Percentiles rank a stretch among this genome's conserved stretches.
These are phyloP conservation scores for Tauraco erythrolophus DNA, from an alignment of 2,113 vertebrate species.

Conservation along the genomic window DNA sequence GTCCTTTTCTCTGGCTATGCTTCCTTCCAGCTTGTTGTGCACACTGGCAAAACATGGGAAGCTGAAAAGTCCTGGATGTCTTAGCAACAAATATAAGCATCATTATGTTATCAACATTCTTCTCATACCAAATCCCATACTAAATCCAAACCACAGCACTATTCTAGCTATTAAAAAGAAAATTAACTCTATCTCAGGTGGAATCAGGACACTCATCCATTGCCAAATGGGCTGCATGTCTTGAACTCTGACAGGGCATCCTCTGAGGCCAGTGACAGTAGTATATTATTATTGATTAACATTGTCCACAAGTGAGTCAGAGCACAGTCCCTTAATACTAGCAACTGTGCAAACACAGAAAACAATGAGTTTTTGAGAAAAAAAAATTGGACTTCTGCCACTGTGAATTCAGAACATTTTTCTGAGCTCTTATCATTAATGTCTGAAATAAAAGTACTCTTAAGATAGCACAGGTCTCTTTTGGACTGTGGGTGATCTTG, in stretches of 20 bases:
- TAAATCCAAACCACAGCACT: too few species aligned
- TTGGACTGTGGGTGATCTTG: not conserved
- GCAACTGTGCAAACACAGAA: not conserved
- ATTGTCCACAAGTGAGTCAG: not conserved
- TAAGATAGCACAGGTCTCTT: not conserved
- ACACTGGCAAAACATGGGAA: too few species aligned
- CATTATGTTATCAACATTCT: too few species aligned
- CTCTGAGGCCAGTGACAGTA: not conserved
- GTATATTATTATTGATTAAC: not conserved
- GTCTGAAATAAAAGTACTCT: not conserved
- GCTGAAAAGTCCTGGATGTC: too few species aligned
- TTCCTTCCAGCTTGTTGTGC: too few species aligned
- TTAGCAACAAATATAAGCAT: too few species aligned
- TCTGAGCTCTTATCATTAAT: not conserved
- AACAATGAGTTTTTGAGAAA: not conserved
- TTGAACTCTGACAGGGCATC: not conserved
- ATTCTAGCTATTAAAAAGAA: too few species aligned
- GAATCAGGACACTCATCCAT: not conserved
- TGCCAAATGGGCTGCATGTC: not conserved
- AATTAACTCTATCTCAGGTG: too few species aligned
- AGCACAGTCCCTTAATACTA: not conserved
- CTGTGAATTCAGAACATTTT: not conserved
- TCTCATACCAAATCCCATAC: too few species aligned
- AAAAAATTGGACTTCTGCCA: not conserved
- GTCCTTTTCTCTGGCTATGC: too few species aligned